A percentile compares a stretch with the other conserved stretches of the same genome.
These are phyloP conservation scores for Cheilosia impressa DNA, from an alignment of 2,888 invertebrate genomes.

Conservation along the genomic window DNA sequence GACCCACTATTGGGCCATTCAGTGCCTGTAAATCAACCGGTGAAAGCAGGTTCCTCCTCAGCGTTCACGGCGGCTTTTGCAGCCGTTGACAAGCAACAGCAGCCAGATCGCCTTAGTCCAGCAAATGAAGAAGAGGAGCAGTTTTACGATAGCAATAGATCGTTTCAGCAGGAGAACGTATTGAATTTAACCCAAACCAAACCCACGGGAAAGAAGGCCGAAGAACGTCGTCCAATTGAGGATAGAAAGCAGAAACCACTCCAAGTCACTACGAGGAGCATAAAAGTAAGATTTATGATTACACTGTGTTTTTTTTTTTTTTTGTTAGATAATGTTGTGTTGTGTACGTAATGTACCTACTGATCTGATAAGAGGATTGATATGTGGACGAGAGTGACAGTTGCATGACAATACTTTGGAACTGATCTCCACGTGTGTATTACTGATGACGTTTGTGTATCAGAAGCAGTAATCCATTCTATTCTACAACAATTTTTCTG, in stretches of 20 bases:
- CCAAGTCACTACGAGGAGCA: constrained; percentile 67
- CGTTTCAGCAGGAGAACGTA: constrained; percentile 76
- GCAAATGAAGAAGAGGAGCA: constrained; percentile 82
- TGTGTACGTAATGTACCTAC: background rate
- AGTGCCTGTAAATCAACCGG: constrained; percentile 79
- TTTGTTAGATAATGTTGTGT: constrained; percentile 17
- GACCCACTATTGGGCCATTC: constrained; percentile 83
- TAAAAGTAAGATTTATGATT: constrained; percentile 60
- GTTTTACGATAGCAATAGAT: constrained; percentile 77
- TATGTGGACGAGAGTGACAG: background rate
- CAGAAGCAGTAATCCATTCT: background rate
- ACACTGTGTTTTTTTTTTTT: background rate
- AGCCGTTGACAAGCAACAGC: constrained; percentile 75
- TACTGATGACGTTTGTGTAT: background rate
- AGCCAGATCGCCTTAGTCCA: constrained; percentile 78
- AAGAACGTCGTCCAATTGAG: constrained; percentile 28
- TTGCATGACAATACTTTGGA: background rate
- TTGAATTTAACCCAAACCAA: constrained; percentile 38
- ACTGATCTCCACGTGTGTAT: constrained; percentile 6
- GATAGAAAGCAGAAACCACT: constrained; percentile 70
- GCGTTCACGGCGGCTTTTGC: constrained; percentile 30
- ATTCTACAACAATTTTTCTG: too few species aligned
- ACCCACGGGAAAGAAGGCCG: constrained; percentile 23
- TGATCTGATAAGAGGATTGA: constrained; percentile 33
- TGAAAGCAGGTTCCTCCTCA: constrained; percentile 66